A percentile compares a stretch with the other conserved stretches of the same genome.
These are phyloP conservation scores for Aphodius sticticus DNA, from an alignment of 2,888 invertebrate species.

Conservation along the genomic window DNA sequence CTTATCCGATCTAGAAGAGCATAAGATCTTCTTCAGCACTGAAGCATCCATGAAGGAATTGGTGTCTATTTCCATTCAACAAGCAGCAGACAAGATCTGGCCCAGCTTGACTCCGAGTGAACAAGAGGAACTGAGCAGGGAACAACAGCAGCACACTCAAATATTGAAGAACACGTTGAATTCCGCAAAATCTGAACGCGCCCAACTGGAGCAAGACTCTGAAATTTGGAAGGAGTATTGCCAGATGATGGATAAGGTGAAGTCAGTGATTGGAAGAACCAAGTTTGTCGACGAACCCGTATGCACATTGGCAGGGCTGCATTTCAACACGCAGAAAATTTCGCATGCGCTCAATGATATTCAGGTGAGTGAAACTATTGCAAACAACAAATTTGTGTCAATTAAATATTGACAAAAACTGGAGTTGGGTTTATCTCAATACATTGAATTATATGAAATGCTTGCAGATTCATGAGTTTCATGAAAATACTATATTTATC, in stretches of 20 bases:
- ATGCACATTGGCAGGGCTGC: slow-evolving; percentile 80
- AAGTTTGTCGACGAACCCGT: slow-evolving; percentile 82
- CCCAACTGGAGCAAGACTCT: slow-evolving; percentile 81
- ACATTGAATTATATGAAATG: no score
- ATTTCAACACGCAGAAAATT: slow-evolving; percentile 84
- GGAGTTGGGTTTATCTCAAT: background rate
- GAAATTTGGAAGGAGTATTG: slow-evolving; percentile 88
- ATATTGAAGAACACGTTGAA: slow-evolving; percentile 82
- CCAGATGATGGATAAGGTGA: slow-evolving; percentile 79
- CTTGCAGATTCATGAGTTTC: no score
- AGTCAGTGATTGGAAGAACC: slow-evolving; percentile 76
- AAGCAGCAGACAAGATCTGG: slow-evolving; percentile 88
- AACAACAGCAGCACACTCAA: slow-evolving; percentile 83
- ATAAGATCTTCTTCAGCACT: slow-evolving; percentile 84
- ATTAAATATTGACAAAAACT: no score
- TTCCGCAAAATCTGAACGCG: slow-evolving; percentile 82
- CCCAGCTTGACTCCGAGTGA: slow-evolving; percentile 82
- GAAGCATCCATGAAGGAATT: slow-evolving; percentile 81
- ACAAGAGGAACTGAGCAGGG: slow-evolving; percentile 83
- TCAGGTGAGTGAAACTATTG: slow-evolving; percentile 66
- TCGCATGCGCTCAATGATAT: slow-evolving; percentile 77
- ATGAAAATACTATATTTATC: no score
- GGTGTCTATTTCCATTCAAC: slow-evolving; percentile 82
- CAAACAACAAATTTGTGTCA: background rate
- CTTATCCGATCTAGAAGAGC: slow-evolving; percentile 82